Evolutionary conservation across 2,888 invertebrate species (phyloP).

Genomic region (Formica aserva): DNA sequence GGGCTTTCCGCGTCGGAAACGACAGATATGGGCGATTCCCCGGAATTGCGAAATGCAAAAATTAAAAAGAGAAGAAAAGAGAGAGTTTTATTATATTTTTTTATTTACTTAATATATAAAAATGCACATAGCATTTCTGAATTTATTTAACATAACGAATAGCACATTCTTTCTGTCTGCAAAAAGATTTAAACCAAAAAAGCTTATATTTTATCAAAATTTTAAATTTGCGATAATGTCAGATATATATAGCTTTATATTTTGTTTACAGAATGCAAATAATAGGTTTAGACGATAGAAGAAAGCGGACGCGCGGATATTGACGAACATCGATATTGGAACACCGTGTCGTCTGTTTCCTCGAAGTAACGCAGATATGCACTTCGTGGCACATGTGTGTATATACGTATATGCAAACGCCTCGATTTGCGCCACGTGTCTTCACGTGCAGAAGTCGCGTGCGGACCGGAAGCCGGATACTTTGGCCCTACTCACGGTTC

Average conservation of each 20-base stretch:
- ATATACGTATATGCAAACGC: conserved; percentile 67
- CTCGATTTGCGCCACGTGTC: conserved; percentile 79
- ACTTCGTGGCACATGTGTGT: conserved; percentile 58
- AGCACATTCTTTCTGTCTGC: not conserved
- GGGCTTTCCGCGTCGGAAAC: not conserved
- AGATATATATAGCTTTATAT: not conserved
- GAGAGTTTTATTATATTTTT: not conserved
- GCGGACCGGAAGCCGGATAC: conserved; percentile 81
- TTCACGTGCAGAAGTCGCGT: conserved; percentile 83
- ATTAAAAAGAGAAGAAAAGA: not conserved
- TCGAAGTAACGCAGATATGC: conserved; percentile 24
- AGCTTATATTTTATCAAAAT: not conserved
- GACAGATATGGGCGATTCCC: not conserved
- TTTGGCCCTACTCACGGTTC: conserved; percentile 66
- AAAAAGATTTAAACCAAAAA: not conserved
- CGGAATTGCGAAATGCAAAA: not conserved
- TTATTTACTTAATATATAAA: not conserved
- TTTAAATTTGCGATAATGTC: not conserved
- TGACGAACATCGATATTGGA: not conserved
- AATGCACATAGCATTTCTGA: not conserved
- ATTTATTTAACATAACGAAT: not conserved
- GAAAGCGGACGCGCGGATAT: not conserved
- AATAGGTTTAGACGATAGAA: not conserved
- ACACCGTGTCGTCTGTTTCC: not conserved
- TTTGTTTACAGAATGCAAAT: not conserved